phyloP scores from a whole-genome alignment of 2,888 invertebrate genomes.

The Ischnus inquisitorius region DNA sequence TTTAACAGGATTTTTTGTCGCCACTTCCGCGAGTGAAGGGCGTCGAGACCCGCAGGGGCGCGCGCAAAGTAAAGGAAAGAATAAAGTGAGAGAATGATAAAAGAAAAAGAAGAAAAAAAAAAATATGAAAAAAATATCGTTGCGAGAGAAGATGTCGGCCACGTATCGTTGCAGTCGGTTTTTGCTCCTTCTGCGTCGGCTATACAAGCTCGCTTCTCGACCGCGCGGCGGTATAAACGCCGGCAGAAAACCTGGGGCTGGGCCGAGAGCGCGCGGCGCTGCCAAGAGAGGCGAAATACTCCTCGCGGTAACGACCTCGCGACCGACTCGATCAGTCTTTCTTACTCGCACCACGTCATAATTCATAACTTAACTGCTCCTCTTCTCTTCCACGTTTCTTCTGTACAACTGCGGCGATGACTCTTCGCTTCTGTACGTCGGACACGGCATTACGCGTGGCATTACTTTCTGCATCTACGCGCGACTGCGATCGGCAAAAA shows the following conservation, averaged over 20 bases:
- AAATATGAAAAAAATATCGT: constrained; percentile 5
- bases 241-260: constrained; percentile 29
- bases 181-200: constrained; percentile 73
- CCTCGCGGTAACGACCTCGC: constrained; percentile 80
- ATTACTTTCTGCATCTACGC: constrained; percentile 17
- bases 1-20: constrained; percentile 75
- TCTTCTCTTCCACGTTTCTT: constrained; percentile 67
- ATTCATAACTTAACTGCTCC: constrained; percentile 84
- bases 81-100: constrained; percentile 26
- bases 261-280: not conserved
- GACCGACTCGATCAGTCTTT: constrained; percentile 80
- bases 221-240: constrained; percentile 20
- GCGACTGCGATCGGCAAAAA: not conserved
- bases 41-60: constrained; percentile 49
- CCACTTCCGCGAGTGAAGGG: constrained; percentile 73
- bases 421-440: constrained; percentile 11
- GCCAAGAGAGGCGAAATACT: constrained; percentile 61
- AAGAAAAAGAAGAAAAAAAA: constrained; percentile 4
- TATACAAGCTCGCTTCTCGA: constrained; percentile 22
- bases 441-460: constrained; percentile 7
- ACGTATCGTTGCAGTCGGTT: constrained; percentile 77
- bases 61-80: constrained; percentile 33
- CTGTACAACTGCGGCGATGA: constrained; percentile 43
- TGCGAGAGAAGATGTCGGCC: constrained; percentile 55
- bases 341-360: constrained; percentile 78